Conservation (phyloP, 1,140 invertebrate species). For the Leptopilina boulardi region DNA sequence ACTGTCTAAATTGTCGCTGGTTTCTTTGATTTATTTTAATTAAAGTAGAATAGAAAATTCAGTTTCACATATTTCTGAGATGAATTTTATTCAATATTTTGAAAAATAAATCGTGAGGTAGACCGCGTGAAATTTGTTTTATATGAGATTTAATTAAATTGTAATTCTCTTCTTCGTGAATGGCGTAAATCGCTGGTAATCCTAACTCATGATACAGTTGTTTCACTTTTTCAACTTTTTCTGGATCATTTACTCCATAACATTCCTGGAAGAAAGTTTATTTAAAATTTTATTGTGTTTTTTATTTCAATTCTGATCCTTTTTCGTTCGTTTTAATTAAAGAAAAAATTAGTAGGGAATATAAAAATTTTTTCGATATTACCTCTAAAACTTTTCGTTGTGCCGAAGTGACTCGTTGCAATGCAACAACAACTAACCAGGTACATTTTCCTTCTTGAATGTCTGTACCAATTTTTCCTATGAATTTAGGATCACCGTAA, state of each 20-base stretch:
- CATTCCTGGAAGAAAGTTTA: constrained; percentile 77
- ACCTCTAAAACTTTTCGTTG: constrained; percentile 87
- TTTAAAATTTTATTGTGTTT: not conserved
- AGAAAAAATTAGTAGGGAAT: constrained; percentile 54
- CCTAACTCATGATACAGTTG: constrained; percentile 88
- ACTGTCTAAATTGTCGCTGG: no score
- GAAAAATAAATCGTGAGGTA: constrained; percentile 90
- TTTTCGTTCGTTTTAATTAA: no score
- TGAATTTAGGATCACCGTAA: constrained; percentile 89
- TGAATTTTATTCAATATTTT: constrained; percentile 90
- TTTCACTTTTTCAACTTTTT: constrained; percentile 85
- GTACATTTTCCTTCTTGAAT: constrained; percentile 97
- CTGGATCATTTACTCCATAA: constrained; percentile 85
- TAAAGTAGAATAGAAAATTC: no score
- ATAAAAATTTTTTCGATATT: constrained; percentile 1
- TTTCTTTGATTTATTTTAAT: no score
- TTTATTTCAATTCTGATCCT: no score
- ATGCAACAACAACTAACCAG: constrained; percentile 93
- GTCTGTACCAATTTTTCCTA: constrained; percentile 94
- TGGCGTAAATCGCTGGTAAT: constrained; percentile 85
- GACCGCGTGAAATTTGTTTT: constrained; percentile 87
- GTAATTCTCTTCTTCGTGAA: constrained; percentile 92
- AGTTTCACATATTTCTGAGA: constrained; percentile 77
- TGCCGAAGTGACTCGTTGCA: constrained; percentile 84
- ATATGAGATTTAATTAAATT: constrained; percentile 89